Conservation (phyloP, 2,113 vertebrate genomes). For the Eudyptes chrysolophus region DNA sequence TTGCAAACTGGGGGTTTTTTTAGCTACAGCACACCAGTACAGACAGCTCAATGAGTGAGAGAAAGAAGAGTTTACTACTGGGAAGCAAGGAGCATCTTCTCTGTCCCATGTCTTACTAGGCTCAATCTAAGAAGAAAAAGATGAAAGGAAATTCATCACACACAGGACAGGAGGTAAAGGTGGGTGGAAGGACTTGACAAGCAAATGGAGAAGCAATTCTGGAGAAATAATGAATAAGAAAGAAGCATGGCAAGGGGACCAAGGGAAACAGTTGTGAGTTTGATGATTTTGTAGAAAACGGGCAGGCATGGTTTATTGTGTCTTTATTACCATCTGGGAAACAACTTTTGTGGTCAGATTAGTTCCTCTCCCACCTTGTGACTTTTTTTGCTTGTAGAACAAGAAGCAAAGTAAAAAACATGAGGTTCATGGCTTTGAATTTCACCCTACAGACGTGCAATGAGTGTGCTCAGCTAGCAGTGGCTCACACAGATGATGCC, state of each 20-base stretch:
- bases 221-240: neutral
- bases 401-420: neutral
- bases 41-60: neutral
- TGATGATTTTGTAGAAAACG: neutral
- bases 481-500: neutral
- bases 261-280: neutral
- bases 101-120: neutral
- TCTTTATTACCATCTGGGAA: neutral
- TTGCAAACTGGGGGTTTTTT: neutral
- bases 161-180: neutral
- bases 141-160: neutral
- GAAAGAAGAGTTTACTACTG: neutral
- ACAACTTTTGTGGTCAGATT: neutral
- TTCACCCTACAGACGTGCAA: neutral
- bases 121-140: neutral
- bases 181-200: neutral
- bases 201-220: neutral
- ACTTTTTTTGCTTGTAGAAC: neutral
- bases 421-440: neutral
- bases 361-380: neutral
- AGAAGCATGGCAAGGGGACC: accelerated
- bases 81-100: neutral
- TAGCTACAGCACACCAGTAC: neutral
- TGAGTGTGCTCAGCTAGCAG: neutral
- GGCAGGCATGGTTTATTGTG: neutral